Evolutionary conservation across 1,140 invertebrate genomes (phyloP).

Genomic region (Drosophila quadrilineata): DNA sequence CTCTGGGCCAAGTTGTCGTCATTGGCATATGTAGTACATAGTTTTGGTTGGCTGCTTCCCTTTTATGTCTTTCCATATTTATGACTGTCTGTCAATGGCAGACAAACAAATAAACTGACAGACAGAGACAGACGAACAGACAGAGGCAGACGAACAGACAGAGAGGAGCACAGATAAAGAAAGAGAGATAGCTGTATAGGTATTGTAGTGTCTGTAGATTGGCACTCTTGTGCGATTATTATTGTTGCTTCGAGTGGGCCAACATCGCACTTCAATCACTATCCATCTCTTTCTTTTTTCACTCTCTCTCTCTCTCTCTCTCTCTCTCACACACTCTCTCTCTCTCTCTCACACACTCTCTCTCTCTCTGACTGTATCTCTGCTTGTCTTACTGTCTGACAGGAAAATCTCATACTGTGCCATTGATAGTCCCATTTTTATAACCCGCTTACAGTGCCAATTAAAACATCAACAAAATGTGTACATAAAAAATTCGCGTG

Average conservation of each 20-base stretch:
- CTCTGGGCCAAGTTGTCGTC: slow-evolving; percentile 17
- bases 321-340: no score
- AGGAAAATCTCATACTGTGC: no score
- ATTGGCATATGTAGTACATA: slow-evolving; percentile 44
- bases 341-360: no score
- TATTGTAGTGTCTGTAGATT: slow-evolving; percentile 35
- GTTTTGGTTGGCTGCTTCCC: slow-evolving; percentile 49
- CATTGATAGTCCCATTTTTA: slow-evolving; percentile 37
- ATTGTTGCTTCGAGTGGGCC: slow-evolving; percentile 58
- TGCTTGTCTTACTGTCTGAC: no score
- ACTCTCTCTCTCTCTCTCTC: neutral
- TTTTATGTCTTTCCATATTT: slow-evolving; percentile 63
- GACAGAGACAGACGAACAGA: slow-evolving; percentile 33
- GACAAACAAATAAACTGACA: slow-evolving; percentile 38
- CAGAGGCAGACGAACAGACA: neutral
- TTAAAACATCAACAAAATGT: slow-evolving; percentile 54
- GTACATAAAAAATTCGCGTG: slow-evolving; percentile 29
- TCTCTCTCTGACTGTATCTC: no score
- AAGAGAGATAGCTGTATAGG: neutral
- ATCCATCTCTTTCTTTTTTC: slow-evolving; percentile 50
- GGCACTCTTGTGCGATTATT: slow-evolving; percentile 59
- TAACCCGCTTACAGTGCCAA: slow-evolving; percentile 52
- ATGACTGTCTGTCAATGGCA: slow-evolving; percentile 74
- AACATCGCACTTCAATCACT: slow-evolving; percentile 46
- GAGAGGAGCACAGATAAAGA: neutral